Evolutionary conservation across 2,113 vertebrate species (phyloP).

Genomic region (Muntiacus muntjak): DNA sequence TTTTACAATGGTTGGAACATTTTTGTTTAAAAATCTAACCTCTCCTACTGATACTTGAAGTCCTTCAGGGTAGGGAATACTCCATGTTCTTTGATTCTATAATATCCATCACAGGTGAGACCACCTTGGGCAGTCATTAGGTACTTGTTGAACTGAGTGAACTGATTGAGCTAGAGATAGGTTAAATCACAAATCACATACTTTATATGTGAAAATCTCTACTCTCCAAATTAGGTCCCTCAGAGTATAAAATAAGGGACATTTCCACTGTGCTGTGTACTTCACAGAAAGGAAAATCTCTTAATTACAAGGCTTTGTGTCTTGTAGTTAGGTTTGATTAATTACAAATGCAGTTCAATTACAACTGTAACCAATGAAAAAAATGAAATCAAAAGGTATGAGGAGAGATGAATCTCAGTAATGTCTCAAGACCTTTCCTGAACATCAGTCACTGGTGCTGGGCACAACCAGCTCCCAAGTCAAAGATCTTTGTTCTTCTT

Average conservation of each 20-base stretch:
- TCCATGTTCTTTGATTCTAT: not conserved
- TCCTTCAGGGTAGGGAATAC: accelerated
- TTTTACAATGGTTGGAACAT: not conserved
- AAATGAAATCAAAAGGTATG: not conserved
- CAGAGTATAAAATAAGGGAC: not conserved
- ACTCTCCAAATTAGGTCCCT: not conserved
- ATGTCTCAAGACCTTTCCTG: not conserved
- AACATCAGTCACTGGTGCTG: no score
- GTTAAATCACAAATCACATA: not conserved
- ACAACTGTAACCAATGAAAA: not conserved
- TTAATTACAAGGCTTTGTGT: not conserved
- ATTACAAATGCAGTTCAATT: not conserved
- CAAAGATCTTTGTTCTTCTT: not conserved
- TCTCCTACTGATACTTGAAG: not conserved
- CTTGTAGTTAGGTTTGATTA: not conserved
- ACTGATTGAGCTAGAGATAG: not conserved
- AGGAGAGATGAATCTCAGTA: not conserved
- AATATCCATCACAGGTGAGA: not conserved
- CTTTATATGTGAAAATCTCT: not conserved
- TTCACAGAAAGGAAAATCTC: not conserved
- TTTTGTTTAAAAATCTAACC: not conserved
- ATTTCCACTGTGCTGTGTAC: not conserved
- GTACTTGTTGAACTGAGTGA: not conserved
- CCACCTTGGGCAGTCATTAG: not conserved
- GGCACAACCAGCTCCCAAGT: no score